phyloP scores from a whole-genome alignment of 2,888 invertebrate species.

The Callyntrura sp. region DNA sequence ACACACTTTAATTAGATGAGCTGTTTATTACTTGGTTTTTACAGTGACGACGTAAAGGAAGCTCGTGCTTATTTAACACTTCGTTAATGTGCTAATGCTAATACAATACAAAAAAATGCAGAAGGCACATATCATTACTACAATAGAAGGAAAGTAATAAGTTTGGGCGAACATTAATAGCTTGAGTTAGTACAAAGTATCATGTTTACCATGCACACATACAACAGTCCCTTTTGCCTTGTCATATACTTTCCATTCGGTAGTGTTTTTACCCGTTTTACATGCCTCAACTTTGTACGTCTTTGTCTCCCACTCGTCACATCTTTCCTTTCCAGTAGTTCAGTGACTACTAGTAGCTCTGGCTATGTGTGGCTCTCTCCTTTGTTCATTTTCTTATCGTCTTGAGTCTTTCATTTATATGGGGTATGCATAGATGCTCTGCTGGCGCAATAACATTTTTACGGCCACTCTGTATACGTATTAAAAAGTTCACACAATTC shows the following conservation, averaged over 20 bases:
- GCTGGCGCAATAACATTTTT: neutral
- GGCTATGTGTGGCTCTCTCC: too few relatives aligned
- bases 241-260: neutral
- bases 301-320: neutral
- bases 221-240: neutral
- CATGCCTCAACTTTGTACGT: neutral
- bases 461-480: neutral
- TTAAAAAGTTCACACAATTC: constrained; percentile 4
- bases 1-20: constrained; percentile 57
- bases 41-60: constrained; percentile 31
- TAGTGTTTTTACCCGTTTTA: too few relatives aligned
- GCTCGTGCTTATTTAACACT: constrained; percentile 26
- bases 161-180: neutral
- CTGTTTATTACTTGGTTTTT: constrained; percentile 39
- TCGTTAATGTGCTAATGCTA: constrained; percentile 44
- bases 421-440: too few relatives aligned
- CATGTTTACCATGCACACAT: neutral
- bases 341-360: neutral
- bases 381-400: neutral
- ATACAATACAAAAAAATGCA: constrained; percentile 12
- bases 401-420: too few relatives aligned
- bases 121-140: neutral
- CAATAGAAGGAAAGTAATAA: neutral
- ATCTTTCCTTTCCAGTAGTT: neutral
- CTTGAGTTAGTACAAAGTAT: neutral